phyloP scores from a whole-genome alignment of 2,113 vertebrate species.

The Aegotheles bennettii region DNA sequence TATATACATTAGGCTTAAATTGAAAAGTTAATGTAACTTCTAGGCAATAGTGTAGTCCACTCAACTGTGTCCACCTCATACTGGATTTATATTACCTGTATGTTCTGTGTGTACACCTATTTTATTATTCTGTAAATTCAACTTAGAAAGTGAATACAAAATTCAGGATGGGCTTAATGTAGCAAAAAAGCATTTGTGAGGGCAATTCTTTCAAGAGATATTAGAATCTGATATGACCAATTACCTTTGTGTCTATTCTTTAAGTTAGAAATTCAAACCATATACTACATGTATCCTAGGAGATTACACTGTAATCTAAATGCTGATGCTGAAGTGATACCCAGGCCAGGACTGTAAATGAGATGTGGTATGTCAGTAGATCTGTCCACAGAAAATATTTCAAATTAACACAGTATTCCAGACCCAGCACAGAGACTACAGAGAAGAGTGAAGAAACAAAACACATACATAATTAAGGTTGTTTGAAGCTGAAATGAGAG shows the following conservation, averaged over 20 bases:
- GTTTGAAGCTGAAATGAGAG: background rate
- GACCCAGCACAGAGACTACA: background rate
- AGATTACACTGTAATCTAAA: background rate
- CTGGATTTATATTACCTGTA: background rate
- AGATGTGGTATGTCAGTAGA: background rate
- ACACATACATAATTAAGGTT: accelerated
- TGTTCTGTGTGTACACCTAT: background rate
- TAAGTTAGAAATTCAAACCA: background rate
- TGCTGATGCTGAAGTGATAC: background rate
- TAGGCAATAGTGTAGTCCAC: background rate
- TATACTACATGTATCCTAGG: background rate
- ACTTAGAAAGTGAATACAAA: background rate
- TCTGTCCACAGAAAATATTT: background rate
- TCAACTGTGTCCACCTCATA: background rate
- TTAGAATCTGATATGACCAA: background rate
- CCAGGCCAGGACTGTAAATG: background rate
- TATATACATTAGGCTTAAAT: background rate
- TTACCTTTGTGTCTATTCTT: background rate
- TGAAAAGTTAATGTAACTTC: background rate
- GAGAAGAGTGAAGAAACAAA: background rate
- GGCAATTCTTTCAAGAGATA: background rate
- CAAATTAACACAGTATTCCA: background rate
- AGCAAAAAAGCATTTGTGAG: background rate
- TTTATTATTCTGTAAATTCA: background rate
- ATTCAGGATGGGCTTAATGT: background rate